A percentile compares a stretch with the other conserved stretches of the same genome.
Evolutionary conservation across 2,797 vertebrate species (phyloP).

Genomic region (Hybognathus amarus): DNA sequence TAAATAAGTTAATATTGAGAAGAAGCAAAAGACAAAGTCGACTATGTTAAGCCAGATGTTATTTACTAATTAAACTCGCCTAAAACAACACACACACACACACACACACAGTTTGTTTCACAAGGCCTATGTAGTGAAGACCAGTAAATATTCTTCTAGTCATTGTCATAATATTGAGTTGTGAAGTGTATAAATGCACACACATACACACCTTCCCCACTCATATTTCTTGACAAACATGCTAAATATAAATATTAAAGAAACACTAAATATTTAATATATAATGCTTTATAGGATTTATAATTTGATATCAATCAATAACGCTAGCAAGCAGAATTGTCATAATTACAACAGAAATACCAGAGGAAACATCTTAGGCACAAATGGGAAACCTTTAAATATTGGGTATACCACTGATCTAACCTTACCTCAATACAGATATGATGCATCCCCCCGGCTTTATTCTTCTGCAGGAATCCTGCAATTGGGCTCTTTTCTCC

Average conservation of each 20-base stretch:
- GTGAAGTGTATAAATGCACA: no score
- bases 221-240: neutral
- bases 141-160: no score
- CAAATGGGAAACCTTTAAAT: neutral
- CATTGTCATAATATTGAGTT: no score
- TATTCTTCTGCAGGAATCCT: slow-evolving; percentile 93
- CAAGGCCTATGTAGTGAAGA: no score
- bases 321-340: neutral
- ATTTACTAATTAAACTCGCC: no score
- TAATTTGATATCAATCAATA: neutral
- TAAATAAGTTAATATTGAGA: neutral
- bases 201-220: no score
- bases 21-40: no score
- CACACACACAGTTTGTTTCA: no score
- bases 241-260: neutral
- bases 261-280: neutral
- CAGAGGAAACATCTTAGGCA: neutral
- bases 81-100: no score
- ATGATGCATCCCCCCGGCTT: slow-evolving; percentile 94
- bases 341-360: neutral
- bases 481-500: slow-evolving; percentile 90
- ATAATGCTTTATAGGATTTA: no score
- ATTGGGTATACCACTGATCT: neutral
- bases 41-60: no score
- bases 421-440: slow-evolving; percentile 92